A percentile compares a stretch with the other conserved stretches of the same genome.
phyloP scores from a whole-genome alignment of 92 coral and sea anemone genomes.

The Paramuricea clavata region DNA sequence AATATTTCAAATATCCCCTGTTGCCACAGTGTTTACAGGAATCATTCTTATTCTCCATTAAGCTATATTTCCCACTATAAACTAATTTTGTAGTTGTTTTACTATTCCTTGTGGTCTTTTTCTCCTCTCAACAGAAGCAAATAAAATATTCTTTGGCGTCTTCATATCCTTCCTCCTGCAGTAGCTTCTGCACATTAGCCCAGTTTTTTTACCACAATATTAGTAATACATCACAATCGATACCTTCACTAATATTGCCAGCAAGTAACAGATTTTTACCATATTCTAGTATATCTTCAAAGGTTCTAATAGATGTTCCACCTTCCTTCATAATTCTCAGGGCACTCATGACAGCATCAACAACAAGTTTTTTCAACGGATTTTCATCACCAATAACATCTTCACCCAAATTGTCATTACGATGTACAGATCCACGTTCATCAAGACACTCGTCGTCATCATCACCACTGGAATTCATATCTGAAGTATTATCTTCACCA shows the following conservation, averaged over 20 bases:
- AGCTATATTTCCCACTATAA: constrained; percentile 69
- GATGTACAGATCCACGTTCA: neutral
- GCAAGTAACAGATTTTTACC: constrained; percentile 59
- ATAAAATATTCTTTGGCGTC: constrained; percentile 69
- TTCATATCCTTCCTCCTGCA: constrained; percentile 74
- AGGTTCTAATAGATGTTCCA: constrained; percentile 76
- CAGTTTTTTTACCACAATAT: constrained; percentile 81
- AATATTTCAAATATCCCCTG: constrained; percentile 68
- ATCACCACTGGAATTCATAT: neutral
- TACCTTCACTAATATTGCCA: constrained; percentile 4
- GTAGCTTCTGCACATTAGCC: constrained; percentile 72
- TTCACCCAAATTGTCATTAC: neutral
- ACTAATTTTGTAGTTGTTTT: constrained; percentile 43
- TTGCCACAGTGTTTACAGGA: constrained; percentile 68
- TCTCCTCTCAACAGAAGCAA: constrained; percentile 65
- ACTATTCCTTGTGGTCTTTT: constrained; percentile 51
- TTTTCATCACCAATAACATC: constrained; percentile 39
- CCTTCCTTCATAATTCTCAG: constrained; percentile 66
- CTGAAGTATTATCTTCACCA: constrained; percentile 10
- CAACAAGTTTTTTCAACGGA: constrained; percentile 71
- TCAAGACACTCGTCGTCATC: neutral
- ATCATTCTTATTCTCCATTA: constrained; percentile 58
- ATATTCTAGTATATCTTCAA: constrained; percentile 78
- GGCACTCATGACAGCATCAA: constrained; percentile 77
- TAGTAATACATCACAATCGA: constrained; percentile 68